phyloP scores from a whole-genome alignment of 2,113 vertebrate genomes.

The Triplophysa siluroides region DNA sequence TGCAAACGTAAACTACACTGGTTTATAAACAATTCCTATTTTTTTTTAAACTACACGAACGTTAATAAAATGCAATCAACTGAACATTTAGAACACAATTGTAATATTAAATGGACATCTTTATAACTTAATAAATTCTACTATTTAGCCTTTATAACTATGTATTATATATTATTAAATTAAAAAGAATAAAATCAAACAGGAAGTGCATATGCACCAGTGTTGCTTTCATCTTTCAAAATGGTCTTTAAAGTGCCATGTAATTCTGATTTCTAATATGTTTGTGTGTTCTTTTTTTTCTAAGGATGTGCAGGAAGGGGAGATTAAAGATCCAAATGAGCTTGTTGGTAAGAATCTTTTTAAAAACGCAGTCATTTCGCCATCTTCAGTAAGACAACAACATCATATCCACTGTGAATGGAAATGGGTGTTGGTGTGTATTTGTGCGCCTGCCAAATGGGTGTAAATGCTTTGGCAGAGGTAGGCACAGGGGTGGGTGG shows the following conservation, averaged over 20 bases:
- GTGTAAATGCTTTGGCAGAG: neutral
- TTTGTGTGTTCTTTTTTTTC: slow-evolving; percentile 42
- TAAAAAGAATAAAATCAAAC: no score
- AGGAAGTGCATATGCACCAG: no score
- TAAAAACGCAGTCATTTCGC: neutral
- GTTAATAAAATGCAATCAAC: no score
- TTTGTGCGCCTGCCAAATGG: neutral
- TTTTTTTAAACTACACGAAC: no score
- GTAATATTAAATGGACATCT: no score
- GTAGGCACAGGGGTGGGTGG: neutral
- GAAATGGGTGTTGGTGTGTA: neutral
- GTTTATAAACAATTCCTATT: no score
- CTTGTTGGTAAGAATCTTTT: slow-evolving; percentile 84
- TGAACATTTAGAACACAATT: no score
- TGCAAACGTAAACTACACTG: no score
- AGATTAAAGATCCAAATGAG: slow-evolving; percentile 92
- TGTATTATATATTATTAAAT: no score
- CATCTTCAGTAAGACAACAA: neutral
- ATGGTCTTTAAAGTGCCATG: slow-evolving; percentile 38
- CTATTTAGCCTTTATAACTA: no score
- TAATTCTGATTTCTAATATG: slow-evolving; percentile 9
- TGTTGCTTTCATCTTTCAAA: no score
- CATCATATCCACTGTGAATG: neutral
- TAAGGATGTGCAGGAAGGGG: slow-evolving; percentile 83
- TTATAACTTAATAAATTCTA: no score